Percentiles rank a stretch among this genome's conserved stretches.
These are phyloP conservation scores for Mylabris sibirica DNA, from an alignment of 2,888 invertebrate species.

Conservation along the genomic window DNA sequence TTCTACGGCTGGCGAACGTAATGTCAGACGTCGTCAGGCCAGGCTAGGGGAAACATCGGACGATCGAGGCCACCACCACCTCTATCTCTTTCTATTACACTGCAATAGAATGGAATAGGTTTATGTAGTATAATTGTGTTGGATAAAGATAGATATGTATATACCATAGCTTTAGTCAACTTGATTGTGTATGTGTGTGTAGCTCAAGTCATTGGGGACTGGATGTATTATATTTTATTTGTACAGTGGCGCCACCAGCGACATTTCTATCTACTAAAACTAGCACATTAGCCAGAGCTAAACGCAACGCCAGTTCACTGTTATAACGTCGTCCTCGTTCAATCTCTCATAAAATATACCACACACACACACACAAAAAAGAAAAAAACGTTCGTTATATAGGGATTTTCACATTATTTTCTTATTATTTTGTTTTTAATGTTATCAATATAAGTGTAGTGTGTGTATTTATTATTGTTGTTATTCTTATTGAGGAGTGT, in stretches of 20 bases:
- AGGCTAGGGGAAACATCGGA: slow-evolving; percentile 57
- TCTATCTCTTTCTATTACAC: not conserved
- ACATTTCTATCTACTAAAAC: slow-evolving; percentile 14
- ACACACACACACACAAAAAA: not conserved
- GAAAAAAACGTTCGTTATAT: not conserved
- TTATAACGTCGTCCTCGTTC: slow-evolving; percentile 34
- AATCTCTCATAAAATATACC: not conserved
- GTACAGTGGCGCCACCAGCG: slow-evolving; percentile 28
- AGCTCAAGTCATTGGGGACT: slow-evolving; percentile 4
- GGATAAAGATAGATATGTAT: not conserved
- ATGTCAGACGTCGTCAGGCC: slow-evolving; percentile 59
- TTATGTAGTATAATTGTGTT: not conserved
- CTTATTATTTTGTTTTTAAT: not conserved
- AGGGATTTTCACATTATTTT: not conserved
- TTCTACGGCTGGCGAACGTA: slow-evolving; percentile 41
- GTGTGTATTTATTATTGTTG: not conserved
- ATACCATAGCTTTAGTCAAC: not conserved
- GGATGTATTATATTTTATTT: not conserved
- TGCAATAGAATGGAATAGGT: not conserved
- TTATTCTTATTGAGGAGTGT: not conserved
- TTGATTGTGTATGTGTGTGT: not conserved
- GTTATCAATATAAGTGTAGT: not conserved
- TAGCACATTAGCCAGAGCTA: slow-evolving; percentile 28
- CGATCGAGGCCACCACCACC: slow-evolving; percentile 54
- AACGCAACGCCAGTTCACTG: slow-evolving; percentile 47